Base-by-base conservation (phyloP, 2,888 invertebrate species). In the Conchocele bisecta region DNA sequence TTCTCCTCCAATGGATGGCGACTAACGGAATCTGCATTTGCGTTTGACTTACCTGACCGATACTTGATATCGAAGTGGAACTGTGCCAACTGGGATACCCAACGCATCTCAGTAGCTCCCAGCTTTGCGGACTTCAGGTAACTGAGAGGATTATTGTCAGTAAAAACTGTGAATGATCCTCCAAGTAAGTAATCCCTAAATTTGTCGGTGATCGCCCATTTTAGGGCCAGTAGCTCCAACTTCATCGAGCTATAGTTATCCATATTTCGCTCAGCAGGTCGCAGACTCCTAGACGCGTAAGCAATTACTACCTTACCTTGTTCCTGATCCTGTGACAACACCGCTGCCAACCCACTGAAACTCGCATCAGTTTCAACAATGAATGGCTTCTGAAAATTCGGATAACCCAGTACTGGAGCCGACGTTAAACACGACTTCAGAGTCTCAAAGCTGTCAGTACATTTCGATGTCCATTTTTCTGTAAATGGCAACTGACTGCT, bases 71-170 rank as follows among this genome's bases (percentile, higher is more conserved):
- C 35, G 39, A 76, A 61, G 17, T 74, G 39, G 35, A 77, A 77
- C 31, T 46, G 41, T 20, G 66, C 66, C 28, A 70, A 50, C 20
- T 77, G 65, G 28, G 69, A 53, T 26, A 41, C 57, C 74, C 77
- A 75, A 13, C 71, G 13, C 56, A 54, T 39, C 42, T 77, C 77
- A 42, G 63, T 64, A 24, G 50, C 60, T 46, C 28, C 75, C 61
- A 51, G 28, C 41, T 68, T 72, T 9, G 74, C 73, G n/a, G n/a
- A n/a, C n/a, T n/a, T n/a, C n/a, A n/a, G n/a, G 57, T 68, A 65
- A 57, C 67, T 61, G 28, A 69, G 54, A n/a, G 75, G 66, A 60
- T 79, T 78, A 64, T 78, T 82, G 54, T 75, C 65, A n/a, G 74
- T 75, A 41, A 51, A 69, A n/a, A 78, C 64, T 51, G 48, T 17